phyloP scores from a whole-genome alignment of 2,113 vertebrate species.

The Gallinago jamesoni region DNA sequence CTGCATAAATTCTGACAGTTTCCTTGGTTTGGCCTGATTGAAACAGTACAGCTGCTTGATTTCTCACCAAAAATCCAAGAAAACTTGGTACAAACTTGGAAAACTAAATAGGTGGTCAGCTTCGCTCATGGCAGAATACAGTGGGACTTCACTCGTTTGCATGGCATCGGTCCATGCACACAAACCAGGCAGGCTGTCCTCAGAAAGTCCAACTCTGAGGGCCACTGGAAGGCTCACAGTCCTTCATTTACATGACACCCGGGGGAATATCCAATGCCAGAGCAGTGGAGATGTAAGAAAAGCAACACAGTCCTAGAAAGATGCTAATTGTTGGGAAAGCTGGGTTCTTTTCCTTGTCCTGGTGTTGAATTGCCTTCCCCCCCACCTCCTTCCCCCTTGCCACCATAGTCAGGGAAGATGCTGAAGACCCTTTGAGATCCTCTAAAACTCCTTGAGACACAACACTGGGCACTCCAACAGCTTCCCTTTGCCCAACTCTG shows the following conservation, averaged over 20 bases:
- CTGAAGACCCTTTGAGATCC: background rate
- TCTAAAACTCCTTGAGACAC: background rate
- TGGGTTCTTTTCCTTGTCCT: background rate
- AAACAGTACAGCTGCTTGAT: background rate
- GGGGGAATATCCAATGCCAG: background rate
- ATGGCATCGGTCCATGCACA: background rate
- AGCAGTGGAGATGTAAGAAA: background rate
- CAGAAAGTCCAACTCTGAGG: background rate
- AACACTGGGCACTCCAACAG: background rate
- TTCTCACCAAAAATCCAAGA: background rate
- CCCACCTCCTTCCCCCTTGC: accelerated
- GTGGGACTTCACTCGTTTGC: background rate
- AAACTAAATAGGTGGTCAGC: background rate
- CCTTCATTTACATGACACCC: background rate
- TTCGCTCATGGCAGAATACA: background rate
- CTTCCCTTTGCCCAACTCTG: background rate
- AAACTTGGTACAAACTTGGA: background rate
- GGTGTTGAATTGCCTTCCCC: background rate
- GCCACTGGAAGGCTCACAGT: background rate
- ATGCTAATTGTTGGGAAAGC: background rate
- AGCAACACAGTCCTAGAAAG: background rate
- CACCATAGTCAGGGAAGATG: background rate
- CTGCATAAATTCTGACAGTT: background rate
- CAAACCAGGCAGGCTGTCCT: background rate
- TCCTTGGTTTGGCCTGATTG: background rate